Evolutionary conservation across 2,797 vertebrate genomes (phyloP).

Genomic region (Varecia variegata): DNA sequence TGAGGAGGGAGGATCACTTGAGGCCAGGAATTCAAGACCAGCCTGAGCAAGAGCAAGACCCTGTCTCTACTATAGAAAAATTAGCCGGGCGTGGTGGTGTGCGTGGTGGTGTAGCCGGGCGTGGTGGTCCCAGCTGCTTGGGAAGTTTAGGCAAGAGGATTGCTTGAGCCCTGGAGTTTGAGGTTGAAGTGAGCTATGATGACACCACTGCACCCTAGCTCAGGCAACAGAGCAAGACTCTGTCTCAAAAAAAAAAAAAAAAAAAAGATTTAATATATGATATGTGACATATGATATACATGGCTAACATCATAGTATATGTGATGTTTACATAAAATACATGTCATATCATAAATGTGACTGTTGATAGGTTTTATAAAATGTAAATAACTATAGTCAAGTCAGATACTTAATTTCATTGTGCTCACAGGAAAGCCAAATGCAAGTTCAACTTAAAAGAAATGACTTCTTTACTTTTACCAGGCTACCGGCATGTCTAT

Average conservation of each 20-base stretch:
- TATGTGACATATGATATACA: not conserved
- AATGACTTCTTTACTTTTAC: not conserved
- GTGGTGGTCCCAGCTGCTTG: not conserved
- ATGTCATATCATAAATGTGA: not conserved
- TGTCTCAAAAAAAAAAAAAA: not conserved
- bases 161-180: not conserved
- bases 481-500: constrained; percentile 98
- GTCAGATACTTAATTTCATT: not conserved
- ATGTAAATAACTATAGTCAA: not conserved
- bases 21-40: not conserved
- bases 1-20: not conserved
- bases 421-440: not conserved
- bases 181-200: not conserved
- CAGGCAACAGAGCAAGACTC: not conserved
- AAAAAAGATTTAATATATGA: not conserved
- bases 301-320: not conserved
- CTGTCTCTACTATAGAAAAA: not conserved
- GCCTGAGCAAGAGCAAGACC: not conserved
- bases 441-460: not conserved
- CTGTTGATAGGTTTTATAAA: not conserved
- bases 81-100: not conserved
- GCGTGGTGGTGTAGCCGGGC: not conserved
- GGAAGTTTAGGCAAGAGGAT: not conserved
- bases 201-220: not conserved
- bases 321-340: not conserved